Evolutionary conservation across 30 jellyfish, hydroid and myxozoan species (phyloP).

Genomic region (Rhopilema esculentum): DNA sequence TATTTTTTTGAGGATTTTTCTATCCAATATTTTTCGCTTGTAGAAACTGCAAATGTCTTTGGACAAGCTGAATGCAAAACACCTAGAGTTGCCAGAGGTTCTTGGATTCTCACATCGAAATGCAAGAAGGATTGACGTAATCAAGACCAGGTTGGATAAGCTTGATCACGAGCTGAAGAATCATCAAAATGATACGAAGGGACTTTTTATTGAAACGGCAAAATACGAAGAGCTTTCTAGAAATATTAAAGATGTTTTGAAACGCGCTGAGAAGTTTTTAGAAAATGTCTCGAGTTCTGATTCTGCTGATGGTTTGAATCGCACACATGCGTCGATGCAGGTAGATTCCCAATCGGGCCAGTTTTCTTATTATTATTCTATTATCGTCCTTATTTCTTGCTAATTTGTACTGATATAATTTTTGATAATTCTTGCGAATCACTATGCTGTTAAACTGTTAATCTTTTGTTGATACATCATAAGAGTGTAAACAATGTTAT

Average conservation of each 20-base stretch:
- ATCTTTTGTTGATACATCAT: too few species aligned
- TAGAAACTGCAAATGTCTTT: not conserved
- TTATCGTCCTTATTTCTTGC: too few species aligned
- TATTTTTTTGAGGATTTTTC: too few species aligned
- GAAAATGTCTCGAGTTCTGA: not conserved
- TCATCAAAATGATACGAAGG: not conserved
- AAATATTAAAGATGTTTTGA: not conserved
- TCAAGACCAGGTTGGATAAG: not conserved
- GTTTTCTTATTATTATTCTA: too few species aligned
- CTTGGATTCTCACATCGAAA: not conserved
- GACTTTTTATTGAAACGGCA: not conserved
- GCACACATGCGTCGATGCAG: conserved; percentile 2
- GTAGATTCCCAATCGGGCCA: not conserved
- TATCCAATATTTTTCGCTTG: not conserved
- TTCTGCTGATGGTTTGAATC: not conserved
- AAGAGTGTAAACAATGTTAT: too few species aligned
- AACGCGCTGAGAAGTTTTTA: conserved; percentile 13
- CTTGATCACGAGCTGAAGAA: not conserved
- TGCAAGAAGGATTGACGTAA: conserved; percentile 7
- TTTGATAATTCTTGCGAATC: too few species aligned
- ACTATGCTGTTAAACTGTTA: too few species aligned
- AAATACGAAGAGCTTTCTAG: conserved; percentile 4
- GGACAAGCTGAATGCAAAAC: not conserved
- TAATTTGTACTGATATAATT: too few species aligned
- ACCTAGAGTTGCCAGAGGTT: not conserved